phyloP scores from a whole-genome alignment of 2,888 invertebrate species.

The Plagodis pulveraria region DNA sequence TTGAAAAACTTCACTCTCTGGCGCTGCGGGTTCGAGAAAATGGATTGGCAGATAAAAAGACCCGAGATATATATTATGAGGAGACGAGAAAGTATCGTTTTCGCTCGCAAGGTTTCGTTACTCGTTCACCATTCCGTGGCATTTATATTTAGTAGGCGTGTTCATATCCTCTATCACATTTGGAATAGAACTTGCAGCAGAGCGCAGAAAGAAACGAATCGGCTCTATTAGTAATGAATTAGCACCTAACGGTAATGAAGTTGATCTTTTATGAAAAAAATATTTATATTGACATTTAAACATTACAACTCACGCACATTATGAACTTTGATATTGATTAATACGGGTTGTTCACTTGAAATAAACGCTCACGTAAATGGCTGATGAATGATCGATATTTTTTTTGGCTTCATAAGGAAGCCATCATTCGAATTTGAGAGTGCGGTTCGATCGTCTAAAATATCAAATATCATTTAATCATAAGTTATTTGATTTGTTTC shows the following conservation, averaged over 20 bases:
- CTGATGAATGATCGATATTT: too few species aligned
- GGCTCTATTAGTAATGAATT: not conserved
- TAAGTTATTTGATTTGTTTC: too few species aligned
- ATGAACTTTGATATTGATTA: too few species aligned
- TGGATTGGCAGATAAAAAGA: conserved; percentile 48
- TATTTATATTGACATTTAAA: too few species aligned
- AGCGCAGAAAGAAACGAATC: conserved; percentile 5
- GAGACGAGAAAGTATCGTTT: conserved; percentile 35
- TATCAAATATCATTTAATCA: too few species aligned
- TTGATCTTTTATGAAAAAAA: too few species aligned
- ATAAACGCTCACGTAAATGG: too few species aligned
- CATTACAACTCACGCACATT: too few species aligned
- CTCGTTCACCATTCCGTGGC: conserved; percentile 51
- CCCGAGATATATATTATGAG: conserved; percentile 36
- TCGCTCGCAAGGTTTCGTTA: conserved; percentile 18
- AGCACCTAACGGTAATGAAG: not conserved
- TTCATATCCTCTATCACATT: conserved; percentile 42
- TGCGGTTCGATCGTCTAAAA: too few species aligned
- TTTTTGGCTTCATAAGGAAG: too few species aligned
- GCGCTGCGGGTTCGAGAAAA: conserved; percentile 53
- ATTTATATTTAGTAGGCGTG: conserved; percentile 45
- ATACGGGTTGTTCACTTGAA: too few species aligned
- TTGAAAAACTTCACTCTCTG: conserved; percentile 38
- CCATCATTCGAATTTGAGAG: too few species aligned
- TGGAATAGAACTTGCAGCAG: conserved; percentile 37